phyloP scores from a whole-genome alignment of 2,888 invertebrate species.

The Drosophila birchii region DNA sequence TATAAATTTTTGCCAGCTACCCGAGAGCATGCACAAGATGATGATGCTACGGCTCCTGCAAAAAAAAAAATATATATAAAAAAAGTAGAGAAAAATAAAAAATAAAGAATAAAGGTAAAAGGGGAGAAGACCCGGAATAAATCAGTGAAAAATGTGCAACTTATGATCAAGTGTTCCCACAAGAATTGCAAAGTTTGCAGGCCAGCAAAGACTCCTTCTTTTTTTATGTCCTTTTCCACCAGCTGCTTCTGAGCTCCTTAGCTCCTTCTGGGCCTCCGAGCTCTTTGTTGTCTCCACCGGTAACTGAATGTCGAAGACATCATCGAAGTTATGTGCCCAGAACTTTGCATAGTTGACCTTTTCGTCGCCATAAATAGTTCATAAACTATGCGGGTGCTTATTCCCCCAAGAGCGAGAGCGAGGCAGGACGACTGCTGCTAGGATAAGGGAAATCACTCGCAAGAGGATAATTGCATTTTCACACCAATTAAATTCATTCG shows the following conservation, averaged over 20 bases:
- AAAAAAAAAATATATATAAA: conserved; percentile 21
- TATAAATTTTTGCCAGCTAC: conserved; percentile 54
- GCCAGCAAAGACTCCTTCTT: conserved; percentile 30
- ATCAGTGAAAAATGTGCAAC: conserved; percentile 76
- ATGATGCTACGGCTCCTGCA: conserved; percentile 8
- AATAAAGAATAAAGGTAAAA: conserved; percentile 1
- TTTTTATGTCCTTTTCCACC: conserved; percentile 3
- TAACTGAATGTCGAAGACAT: conserved; percentile 68
- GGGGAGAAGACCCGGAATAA: conserved; percentile 49
- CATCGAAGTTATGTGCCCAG: conserved; percentile 73
- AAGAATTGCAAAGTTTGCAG: conserved; percentile 76
- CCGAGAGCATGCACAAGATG: conserved; percentile 27
- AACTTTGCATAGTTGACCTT: conserved; percentile 75
- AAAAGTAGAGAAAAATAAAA: background rate
- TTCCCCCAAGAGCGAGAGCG: background rate
- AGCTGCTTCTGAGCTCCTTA: background rate
- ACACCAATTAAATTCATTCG: conserved; percentile 68
- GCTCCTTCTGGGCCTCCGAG: conserved; percentile 1
- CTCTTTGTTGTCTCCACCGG: conserved; percentile 66
- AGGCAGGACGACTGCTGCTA: background rate
- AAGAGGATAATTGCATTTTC: conserved; percentile 69
- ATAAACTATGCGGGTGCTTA: conserved; percentile 61
- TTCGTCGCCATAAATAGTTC: conserved; percentile 74
- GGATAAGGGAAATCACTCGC: conserved; percentile 6
- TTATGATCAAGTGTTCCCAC: conserved; percentile 81